Base-by-base conservation (phyloP, 2,888 invertebrate genomes). In the Synergus umbraculus region DNA sequence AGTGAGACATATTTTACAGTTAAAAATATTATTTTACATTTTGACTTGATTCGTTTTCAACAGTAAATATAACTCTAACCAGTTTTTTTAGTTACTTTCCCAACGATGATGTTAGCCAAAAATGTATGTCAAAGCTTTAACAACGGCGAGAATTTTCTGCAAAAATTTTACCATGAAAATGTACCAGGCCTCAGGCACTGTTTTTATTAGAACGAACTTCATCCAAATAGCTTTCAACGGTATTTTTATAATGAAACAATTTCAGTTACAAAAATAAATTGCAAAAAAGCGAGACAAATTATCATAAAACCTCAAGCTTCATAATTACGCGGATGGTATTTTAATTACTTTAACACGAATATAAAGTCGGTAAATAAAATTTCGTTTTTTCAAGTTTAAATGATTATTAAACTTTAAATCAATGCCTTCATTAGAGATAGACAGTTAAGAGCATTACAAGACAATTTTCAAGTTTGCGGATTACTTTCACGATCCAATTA, bases 171-270 rank as follows among this genome's bases (percentile, higher is more conserved):
- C 7, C 43, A 18, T 44, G 5, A 22, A 46, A 67, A 18, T 7
- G 5, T 13, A 13, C 29, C n/a, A 29, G 4, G 13, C 18, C 29
- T 49, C 29, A 49, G 46, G 9, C 0, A 43, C 10, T 69, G 9
- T 69, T 49, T 49, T 49, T 8, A 37, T 49, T 15, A 69, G 29
- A 69, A 15, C n/a, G 22, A 69, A 69, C 29, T 37, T 37, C 49
- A 37, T 46, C 15, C n/a, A 44, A 69, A 69, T 37, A 49, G 29
- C 29, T 46, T 9, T 49, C 69, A 49, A 37, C 37, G 49, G 69
- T 49, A 73, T 73, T 73, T 73, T 73, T 58, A 37, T 73, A 58
- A 73, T 73, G 37, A 73, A 73, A 73, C 73, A 73, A 73, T 73
- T 73, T 58, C 54, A 73, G 8, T 73, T 37, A 37, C 18, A 73